phyloP scores from a whole-genome alignment of 2,888 invertebrate genomes.

The Lacanobia wlatinum region DNA sequence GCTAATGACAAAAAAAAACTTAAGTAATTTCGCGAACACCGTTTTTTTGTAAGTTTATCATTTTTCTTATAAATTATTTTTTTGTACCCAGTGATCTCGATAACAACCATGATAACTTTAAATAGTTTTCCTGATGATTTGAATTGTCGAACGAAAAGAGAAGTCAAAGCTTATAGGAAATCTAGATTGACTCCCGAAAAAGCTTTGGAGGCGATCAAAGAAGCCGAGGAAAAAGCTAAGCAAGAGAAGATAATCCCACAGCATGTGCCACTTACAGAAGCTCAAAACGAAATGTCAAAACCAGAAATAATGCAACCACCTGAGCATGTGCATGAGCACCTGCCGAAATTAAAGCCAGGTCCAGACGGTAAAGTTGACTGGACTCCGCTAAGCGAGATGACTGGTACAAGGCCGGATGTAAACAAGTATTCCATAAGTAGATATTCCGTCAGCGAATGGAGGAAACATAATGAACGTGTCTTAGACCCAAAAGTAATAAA shows the following conservation, averaged over 20 bases:
- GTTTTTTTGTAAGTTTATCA: background rate
- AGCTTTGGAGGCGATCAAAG: slow-evolving; percentile 68
- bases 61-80: background rate
- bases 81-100: background rate
- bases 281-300: background rate
- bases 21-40: background rate
- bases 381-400: slow-evolving; percentile 93
- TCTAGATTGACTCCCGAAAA: slow-evolving; percentile 72
- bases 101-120: slow-evolving; percentile 48
- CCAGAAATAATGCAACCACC: slow-evolving; percentile 45
- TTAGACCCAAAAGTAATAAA: slow-evolving; percentile 88
- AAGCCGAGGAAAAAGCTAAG: slow-evolving; percentile 55
- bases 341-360: slow-evolving; percentile 90
- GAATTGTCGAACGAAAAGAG: slow-evolving; percentile 74
- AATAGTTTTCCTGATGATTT: slow-evolving; percentile 79
- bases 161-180: slow-evolving; percentile 84
- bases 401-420: slow-evolving; percentile 94
- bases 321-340: slow-evolving; percentile 69
- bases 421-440: slow-evolving; percentile 94
- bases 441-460: slow-evolving; percentile 94
- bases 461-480: slow-evolving; percentile 90
- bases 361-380: slow-evolving; percentile 94
- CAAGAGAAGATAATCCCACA: slow-evolving; percentile 1
- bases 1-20: background rate
- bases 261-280: background rate